Evolutionary conservation across 2,888 invertebrate genomes (phyloP).

Genomic region (Drosophila glabriapex): DNA sequence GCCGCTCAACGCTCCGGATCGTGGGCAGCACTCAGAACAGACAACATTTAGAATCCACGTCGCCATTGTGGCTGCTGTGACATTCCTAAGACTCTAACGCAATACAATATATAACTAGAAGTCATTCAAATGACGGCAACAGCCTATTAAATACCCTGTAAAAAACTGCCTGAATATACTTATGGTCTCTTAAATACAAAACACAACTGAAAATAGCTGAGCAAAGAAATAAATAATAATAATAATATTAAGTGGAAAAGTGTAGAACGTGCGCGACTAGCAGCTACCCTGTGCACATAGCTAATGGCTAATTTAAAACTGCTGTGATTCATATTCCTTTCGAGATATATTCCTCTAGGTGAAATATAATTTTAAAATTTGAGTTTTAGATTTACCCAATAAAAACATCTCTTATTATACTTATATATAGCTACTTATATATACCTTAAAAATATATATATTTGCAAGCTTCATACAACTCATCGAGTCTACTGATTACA

Average conservation of each 20-base stretch:
- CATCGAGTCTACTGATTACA: not conserved
- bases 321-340: not conserved
- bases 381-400: not conserved
- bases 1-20: conserved; percentile 27
- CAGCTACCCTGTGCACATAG: too few species aligned
- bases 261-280: too few species aligned
- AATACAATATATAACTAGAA: conserved; percentile 15
- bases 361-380: not conserved
- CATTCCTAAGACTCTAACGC: conserved; percentile 60
- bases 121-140: not conserved
- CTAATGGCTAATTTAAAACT: not conserved
- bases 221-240: not conserved
- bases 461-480: not conserved
- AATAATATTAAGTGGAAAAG: not conserved
- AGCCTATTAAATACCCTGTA: conserved; percentile 16
- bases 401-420: not conserved
- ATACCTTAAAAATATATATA: not conserved
- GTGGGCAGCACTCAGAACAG: conserved; percentile 71
- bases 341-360: too few species aligned
- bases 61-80: conserved; percentile 68
- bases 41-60: conserved; percentile 19
- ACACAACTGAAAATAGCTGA: not conserved
- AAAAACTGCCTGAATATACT: accelerated
- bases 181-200: not conserved
- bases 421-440: too few species aligned